Conservation (phyloP, 2,113 vertebrate genomes). For the Phodopus roborovskii region DNA sequence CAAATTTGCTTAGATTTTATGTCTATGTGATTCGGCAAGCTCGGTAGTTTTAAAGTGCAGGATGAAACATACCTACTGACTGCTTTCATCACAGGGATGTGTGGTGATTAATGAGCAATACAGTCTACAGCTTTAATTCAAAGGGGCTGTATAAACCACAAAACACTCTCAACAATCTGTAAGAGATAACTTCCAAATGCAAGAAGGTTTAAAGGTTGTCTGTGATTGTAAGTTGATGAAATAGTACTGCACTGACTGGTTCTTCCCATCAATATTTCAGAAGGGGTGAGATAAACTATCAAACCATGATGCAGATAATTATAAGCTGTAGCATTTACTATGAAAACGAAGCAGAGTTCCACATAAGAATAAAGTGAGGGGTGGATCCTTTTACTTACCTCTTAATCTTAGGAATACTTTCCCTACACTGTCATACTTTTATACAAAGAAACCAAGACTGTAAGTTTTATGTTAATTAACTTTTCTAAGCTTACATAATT, state of each 20-base stretch:
- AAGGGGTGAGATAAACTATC: constrained; percentile 47
- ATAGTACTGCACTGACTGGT: neutral
- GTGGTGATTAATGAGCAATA: constrained; percentile 24
- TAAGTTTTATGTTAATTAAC: constrained; percentile 59
- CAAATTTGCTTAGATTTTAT: constrained; percentile 44
- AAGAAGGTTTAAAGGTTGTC: neutral
- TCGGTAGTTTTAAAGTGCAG: constrained; percentile 25
- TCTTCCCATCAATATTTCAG: constrained; percentile 55
- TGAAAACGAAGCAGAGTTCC: constrained; percentile 61
- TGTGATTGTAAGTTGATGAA: constrained; percentile 28
- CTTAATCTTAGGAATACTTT: constrained; percentile 64
- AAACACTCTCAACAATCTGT: constrained; percentile 50
- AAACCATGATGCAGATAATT: constrained; percentile 46
- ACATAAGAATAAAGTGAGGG: constrained; percentile 45
- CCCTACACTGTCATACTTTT: constrained; percentile 34
- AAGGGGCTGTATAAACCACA: constrained; percentile 28
- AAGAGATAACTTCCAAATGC: constrained; percentile 37
- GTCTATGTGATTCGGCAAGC: neutral
- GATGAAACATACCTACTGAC: neutral
- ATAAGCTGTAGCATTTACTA: constrained; percentile 20
- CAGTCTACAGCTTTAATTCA: neutral
- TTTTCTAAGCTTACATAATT: constrained; percentile 52
- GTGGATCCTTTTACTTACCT: constrained; percentile 34
- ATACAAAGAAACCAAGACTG: constrained; percentile 51
- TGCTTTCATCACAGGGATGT: constrained; percentile 9